Conservation (phyloP, 2,888 invertebrate species). For the Ophraella communa region DNA sequence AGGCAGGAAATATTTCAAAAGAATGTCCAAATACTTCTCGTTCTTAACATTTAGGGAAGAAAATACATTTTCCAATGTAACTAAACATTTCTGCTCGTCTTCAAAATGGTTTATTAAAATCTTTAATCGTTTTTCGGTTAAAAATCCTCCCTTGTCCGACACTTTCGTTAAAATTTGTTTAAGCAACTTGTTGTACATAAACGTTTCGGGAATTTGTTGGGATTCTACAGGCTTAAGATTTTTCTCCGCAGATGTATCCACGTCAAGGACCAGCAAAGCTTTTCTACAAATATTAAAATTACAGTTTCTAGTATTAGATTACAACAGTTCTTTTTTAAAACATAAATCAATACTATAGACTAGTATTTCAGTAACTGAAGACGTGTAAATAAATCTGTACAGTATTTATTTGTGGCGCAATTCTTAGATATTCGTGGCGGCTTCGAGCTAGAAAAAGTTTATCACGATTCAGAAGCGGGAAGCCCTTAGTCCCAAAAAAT, state of each 20-base stretch:
- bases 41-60: slow-evolving; percentile 77
- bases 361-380: no score
- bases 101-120: slow-evolving; percentile 70
- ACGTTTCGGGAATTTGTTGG: background rate
- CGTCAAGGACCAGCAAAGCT: background rate
- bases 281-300: background rate
- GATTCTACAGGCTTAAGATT: background rate
- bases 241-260: background rate
- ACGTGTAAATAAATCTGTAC: no score
- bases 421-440: no score
- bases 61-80: slow-evolving; percentile 79
- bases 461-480: no score
- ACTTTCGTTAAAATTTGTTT: slow-evolving; percentile 53
- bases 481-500: no score
- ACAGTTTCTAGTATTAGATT: background rate
- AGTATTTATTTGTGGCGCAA: no score
- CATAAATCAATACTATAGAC: no score
- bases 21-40: slow-evolving; percentile 70
- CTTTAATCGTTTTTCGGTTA: slow-evolving; percentile 75
- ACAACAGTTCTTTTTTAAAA: no score
- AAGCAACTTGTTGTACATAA: slow-evolving; percentile 14
- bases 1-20: slow-evolving; percentile 75
- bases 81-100: slow-evolving; percentile 68
- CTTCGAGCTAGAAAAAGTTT: no score
- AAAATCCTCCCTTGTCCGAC: slow-evolving; percentile 75